Evolutionary conservation across 2,113 vertebrate species (phyloP).

Genomic region (Zosterops pallidus): DNA sequence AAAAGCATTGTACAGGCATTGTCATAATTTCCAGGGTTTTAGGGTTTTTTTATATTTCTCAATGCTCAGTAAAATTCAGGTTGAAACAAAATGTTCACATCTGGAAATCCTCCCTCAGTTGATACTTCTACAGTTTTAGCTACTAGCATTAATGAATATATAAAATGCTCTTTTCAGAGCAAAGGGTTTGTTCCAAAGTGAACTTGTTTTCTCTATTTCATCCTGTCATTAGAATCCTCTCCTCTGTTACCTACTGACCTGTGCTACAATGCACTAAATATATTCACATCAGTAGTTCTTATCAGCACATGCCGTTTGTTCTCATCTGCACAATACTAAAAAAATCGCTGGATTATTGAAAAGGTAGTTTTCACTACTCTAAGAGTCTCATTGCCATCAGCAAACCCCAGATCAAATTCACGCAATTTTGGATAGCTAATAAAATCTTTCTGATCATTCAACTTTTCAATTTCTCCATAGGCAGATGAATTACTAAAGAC

Average conservation of each 20-base stretch:
- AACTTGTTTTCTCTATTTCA: neutral
- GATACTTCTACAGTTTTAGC: neutral
- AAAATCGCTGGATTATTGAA: neutral
- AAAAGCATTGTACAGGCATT: neutral
- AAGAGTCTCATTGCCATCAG: neutral
- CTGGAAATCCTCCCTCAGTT: neutral
- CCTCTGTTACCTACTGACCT: neutral
- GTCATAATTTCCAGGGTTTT: neutral
- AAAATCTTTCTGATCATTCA: neutral
- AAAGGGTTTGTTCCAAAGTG: neutral
- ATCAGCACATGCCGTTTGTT: neutral
- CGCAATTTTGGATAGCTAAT: neutral
- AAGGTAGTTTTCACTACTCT: neutral
- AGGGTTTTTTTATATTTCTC: neutral
- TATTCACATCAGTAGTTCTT: neutral
- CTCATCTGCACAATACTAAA: neutral
- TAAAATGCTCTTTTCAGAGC: neutral
- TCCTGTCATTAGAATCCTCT: neutral
- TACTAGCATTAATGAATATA: neutral
- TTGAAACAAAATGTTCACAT: neutral
- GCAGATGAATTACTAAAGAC: neutral
- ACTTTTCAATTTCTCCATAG: neutral
- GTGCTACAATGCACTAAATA: neutral
- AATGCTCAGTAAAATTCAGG: neutral
- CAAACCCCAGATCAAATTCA: neutral